Evolutionary conservation across 2,888 invertebrate genomes (phyloP), one percentile per base, ranked within the genome.

Genomic region (Serripes groenlandicus): DNA sequence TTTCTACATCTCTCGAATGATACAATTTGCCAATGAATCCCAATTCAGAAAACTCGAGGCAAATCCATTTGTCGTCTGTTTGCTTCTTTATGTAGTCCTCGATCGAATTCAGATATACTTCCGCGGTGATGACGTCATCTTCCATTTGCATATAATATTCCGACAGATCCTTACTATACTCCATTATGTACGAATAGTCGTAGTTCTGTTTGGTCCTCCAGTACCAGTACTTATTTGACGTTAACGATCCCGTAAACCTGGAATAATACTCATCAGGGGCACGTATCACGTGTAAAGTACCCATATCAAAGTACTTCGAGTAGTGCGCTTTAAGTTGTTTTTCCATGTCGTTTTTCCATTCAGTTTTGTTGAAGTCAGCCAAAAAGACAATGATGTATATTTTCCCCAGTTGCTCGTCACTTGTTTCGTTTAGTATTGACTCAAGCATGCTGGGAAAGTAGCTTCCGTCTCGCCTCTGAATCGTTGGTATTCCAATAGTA

Each of bases 191-290:
- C 0, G 94, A 93, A 87, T 94, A 95, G 88, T 95, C 95, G 58
- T 94, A 87, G 37, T 94, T 94, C 89, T 95, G 95, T 80, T 95
- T 95, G 18, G 94, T 90, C 30, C 95, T 88, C 95, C 95, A 95
- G 68, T 92, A 82, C 0, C 94, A 92, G 49, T 84, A 88, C 28
- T 90, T 87, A 0, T 15, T 60, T 66, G 92, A 92, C 0, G 89
- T 73, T 64, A 92, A 92, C 1, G 89, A 77, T 35, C 86, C 70
- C 2, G 75, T 68, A 26, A 92, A 69, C 4, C 68, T 72, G 4
- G 90, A 87, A 78, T 92, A 93, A 80, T 89, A 91, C 15, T 77
- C 70, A 5, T 34, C 18, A 0, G 89, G 84, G 0, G 93, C 92
- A 66, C 93, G 91, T 26, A 95, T 91, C 3, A 95, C 90, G 60